phyloP scores from a whole-genome alignment of 1,140 invertebrate genomes.

The Maconellicoccus hirsutus region DNA sequence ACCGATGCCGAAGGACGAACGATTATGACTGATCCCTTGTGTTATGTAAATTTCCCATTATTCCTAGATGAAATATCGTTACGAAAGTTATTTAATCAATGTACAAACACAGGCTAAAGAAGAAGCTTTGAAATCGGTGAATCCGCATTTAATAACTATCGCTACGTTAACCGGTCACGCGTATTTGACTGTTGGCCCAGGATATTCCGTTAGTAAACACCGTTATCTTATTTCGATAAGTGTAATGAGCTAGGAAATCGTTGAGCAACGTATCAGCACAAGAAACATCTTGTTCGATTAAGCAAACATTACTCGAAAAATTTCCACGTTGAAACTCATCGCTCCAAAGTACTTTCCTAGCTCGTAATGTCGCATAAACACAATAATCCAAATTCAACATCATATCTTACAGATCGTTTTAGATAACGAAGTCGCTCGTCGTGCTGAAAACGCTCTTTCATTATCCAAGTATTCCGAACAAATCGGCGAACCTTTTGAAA shows the following conservation, averaged over 20 bases:
- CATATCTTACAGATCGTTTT: slow-evolving; percentile 65
- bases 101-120: slow-evolving; percentile 65
- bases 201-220: slow-evolving; percentile 56
- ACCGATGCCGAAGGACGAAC: slow-evolving; percentile 93
- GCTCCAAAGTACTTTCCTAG: no score
- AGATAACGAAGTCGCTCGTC: slow-evolving; percentile 80
- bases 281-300: no score
- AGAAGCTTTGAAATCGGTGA: slow-evolving; percentile 46
- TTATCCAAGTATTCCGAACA: slow-evolving; percentile 60
- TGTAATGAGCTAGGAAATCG: no score
- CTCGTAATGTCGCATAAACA: no score
- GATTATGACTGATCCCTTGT: slow-evolving; percentile 89
- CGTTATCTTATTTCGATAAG: no score
- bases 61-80: slow-evolving; percentile 17
- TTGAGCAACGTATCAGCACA: no score
- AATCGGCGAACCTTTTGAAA: slow-evolving; percentile 81
- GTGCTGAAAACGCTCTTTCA: slow-evolving; percentile 44
- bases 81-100: no score
- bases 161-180: slow-evolving; percentile 92
- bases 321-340: no score
- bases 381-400: no score
- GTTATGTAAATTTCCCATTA: slow-evolving; percentile 39
- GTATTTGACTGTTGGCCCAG: slow-evolving; percentile 55
- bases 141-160: slow-evolving; percentile 85
- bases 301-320: no score